A percentile compares a stretch with the other conserved stretches of the same genome.
These are phyloP conservation scores for Cacatua alba DNA, from an alignment of 2,113 vertebrate species.

Conservation along the genomic window DNA sequence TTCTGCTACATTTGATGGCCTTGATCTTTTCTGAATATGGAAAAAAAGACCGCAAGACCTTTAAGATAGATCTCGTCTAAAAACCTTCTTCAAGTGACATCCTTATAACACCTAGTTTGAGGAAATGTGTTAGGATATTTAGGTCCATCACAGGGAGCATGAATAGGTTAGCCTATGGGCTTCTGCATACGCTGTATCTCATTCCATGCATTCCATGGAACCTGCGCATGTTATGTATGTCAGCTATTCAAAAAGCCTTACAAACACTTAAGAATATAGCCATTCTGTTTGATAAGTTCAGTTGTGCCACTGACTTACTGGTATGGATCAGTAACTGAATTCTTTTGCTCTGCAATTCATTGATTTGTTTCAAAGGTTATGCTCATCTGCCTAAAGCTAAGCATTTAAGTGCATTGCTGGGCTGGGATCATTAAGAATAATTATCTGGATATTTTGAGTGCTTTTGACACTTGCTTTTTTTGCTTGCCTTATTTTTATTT, in stretches of 20 bases:
- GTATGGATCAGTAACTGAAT: background rate
- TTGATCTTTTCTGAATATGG: background rate
- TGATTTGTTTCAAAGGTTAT: background rate
- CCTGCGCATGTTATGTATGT: background rate
- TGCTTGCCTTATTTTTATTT: background rate
- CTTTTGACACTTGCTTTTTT: background rate
- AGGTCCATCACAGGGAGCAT: background rate
- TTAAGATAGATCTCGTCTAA: background rate
- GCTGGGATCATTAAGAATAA: background rate
- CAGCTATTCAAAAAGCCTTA: background rate
- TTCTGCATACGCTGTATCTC: accelerated
- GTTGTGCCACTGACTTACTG: background rate
- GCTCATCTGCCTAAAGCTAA: background rate
- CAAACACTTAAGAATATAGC: background rate
- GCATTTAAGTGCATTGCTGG: background rate
- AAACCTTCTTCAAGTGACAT: background rate
- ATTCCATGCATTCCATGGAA: background rate
- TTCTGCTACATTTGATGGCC: background rate
- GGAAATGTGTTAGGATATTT: background rate
- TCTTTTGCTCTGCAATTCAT: background rate
- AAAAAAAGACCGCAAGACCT: background rate
- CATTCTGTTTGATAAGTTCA: background rate
- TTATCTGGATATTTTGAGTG: background rate
- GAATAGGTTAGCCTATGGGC: background rate
- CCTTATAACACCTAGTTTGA: background rate